A percentile compares a stretch with the other conserved stretches of the same genome.
These are phyloP conservation scores for Sitobion miscanthi DNA, from an alignment of 1,140 invertebrate genomes.

Conservation along the genomic window DNA sequence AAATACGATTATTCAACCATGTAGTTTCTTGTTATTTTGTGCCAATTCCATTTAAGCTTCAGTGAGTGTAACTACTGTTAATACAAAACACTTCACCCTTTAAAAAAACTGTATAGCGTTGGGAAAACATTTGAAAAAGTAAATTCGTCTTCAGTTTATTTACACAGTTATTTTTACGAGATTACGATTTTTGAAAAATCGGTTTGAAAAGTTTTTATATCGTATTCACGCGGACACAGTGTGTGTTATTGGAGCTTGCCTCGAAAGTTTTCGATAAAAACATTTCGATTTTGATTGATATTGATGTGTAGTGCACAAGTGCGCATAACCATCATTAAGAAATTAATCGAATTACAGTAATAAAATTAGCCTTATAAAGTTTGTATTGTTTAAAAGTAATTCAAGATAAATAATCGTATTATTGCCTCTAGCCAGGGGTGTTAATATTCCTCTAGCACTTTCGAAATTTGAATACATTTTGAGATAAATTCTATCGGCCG, in stretches of 20 bases:
- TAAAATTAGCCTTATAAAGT: not conserved
- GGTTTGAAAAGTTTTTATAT: not conserved
- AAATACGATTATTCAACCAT: not conserved
- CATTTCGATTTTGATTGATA: not conserved
- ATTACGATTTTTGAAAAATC: not conserved
- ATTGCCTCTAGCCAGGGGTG: too few relatives aligned
- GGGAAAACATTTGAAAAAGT: not conserved
- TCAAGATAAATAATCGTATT: not conserved
- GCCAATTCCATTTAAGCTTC: not conserved
- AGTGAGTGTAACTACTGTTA: not conserved
- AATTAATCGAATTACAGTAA: not conserved
- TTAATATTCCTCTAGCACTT: not conserved
- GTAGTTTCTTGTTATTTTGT: not conserved
- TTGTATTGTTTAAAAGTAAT: not conserved
- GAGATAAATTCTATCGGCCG: not conserved
- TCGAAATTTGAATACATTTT: conserved; percentile 7
- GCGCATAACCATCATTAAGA: not conserved
- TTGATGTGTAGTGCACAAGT: not conserved
- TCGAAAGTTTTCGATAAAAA: not conserved
- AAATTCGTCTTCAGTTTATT: not conserved
- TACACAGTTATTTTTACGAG: not conserved
- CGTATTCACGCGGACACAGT: not conserved
- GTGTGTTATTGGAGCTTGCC: not conserved
- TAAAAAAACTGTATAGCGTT: not conserved
- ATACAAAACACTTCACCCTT: not conserved